Evolutionary conservation across 2,888 invertebrate species (phyloP).

Genomic region (Lasius fuliginosus): DNA sequence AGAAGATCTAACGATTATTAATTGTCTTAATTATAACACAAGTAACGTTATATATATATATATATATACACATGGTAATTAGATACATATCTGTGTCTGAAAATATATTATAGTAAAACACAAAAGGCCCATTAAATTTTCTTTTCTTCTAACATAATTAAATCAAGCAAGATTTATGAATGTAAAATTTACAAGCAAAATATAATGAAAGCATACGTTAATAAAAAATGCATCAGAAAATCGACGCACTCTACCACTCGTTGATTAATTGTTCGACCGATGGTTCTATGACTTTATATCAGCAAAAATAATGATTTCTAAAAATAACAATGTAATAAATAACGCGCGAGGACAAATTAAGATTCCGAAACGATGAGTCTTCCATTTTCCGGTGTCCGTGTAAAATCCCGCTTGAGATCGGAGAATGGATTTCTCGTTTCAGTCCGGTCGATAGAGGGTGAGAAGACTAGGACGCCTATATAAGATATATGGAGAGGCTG

Average conservation of each 20-base stretch:
- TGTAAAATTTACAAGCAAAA: neutral
- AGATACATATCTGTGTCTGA: too few species aligned
- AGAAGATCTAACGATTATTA: neutral
- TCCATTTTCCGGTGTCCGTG: neutral
- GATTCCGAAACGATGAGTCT: neutral
- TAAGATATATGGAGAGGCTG: neutral
- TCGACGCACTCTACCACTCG: neutral
- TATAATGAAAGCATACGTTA: neutral
- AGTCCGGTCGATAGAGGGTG: neutral
- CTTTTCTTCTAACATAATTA: neutral
- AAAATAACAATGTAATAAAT: neutral
- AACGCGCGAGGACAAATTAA: neutral
- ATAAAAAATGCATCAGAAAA: neutral
- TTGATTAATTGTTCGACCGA: neutral
- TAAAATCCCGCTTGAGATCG: neutral
- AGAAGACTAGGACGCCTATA: neutral
- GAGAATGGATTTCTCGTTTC: neutral
- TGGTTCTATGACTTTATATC: neutral
- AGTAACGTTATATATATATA: too few species aligned
- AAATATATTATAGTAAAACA: neutral
- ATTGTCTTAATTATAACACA: too few species aligned
- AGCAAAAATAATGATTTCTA: neutral
- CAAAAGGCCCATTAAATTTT: neutral
- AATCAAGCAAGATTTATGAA: neutral
- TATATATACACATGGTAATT: too few species aligned